Base-by-base conservation (phyloP, 1,140 invertebrate species). In the Pogonus chalceus region DNA sequence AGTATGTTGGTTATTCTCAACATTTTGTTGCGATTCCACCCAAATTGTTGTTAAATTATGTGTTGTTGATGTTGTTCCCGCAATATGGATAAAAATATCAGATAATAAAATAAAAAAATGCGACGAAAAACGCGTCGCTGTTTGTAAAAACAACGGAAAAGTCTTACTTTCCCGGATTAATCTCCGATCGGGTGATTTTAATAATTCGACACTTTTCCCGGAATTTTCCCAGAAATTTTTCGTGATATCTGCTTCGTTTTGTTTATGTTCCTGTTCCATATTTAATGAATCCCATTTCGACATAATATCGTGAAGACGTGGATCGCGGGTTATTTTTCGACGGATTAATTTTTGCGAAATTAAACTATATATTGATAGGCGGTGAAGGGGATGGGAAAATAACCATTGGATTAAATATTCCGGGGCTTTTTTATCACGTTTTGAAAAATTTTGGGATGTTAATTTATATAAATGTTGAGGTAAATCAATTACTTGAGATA, bases 41-140 rank as follows among this genome's bases (percentile, higher is more conserved):
- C 90, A 94, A 35, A 92, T 63, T 1, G 85, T 87, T 58, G 77
- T 76, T 55, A 93, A 70, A 21, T 80, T 78, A 72, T 88, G 81
- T 2, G 81, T 60, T 57, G 72, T 74, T 59, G 79, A 68, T 56
- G 74, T 75, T 56, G 79, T 80, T 46, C 85, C 81, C 54, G 72
- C 76, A 10, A 85, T 73, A 62, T 88, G 85, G 52, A 87, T 78
- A 56, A 89, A 83, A 51, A 84, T 71, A 70, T 90, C 85, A 35
- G 78, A 84, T 47, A 90, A 78, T 16, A 90, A 69, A 59, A 88
- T 76, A 60, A 93, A 91, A 75, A 80, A 82, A 68, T 89, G 83
- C 0, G 80, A 78, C 72, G 71, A 79, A 75, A 82, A 88, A 59
- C 76, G 78, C 61, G 78, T 80, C 55, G 76, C 79, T 66, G 83